These are phyloP conservation scores for Cercocebus atys DNA, from an alignment of 2,113 vertebrate genomes.

Conservation along the genomic window DNA sequence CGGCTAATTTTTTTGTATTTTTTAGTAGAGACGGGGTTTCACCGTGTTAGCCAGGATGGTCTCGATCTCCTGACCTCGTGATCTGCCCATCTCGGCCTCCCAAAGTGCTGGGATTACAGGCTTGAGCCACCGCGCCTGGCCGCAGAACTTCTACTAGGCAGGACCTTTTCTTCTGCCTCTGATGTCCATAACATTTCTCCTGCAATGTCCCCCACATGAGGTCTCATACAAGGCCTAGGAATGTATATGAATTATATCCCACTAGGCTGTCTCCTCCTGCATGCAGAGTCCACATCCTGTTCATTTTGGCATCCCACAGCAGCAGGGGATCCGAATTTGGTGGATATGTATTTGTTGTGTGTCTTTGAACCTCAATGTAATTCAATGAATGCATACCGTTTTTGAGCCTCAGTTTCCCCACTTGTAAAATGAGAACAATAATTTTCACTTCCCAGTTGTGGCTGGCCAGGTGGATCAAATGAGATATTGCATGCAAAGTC, in stretches of 20 bases:
- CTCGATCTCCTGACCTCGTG: no score
- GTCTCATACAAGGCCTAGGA: background rate
- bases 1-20: no score
- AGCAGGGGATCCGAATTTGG: background rate
- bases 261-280: background rate
- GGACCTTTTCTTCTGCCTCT: background rate
- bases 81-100: no score
- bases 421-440: slow-evolving; percentile 1
- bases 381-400: background rate
- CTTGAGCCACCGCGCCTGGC: no score
- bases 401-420: slow-evolving; percentile 33
- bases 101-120: no score
- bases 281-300: background rate
- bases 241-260: background rate
- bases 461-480: background rate
- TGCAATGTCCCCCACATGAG: background rate
- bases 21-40: no score
- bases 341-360: background rate
- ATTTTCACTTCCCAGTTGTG: slow-evolving; percentile 10
- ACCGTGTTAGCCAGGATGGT: no score
- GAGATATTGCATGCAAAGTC: slow-evolving; percentile 25
- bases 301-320: background rate
- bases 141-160: background rate
- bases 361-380: background rate
- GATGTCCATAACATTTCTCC: background rate